These are phyloP conservation scores for Eulemur mongoz DNA, from an alignment of 2,797 vertebrate genomes.

Conservation along the genomic window DNA sequence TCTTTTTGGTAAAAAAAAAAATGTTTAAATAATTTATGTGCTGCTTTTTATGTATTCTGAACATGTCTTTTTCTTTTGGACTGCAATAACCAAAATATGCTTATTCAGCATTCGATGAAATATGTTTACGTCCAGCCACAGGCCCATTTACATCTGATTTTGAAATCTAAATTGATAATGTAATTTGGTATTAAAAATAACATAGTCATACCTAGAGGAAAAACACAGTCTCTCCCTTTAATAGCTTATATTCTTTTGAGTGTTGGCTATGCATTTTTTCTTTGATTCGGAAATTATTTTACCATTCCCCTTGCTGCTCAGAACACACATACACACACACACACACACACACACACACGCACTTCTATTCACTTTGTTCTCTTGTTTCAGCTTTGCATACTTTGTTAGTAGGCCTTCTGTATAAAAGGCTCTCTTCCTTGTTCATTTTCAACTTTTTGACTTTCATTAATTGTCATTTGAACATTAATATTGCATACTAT, in stretches of 20 bases:
- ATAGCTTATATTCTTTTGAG: neutral
- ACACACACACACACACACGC: no score
- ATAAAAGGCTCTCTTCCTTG: neutral
- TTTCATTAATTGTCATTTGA: neutral
- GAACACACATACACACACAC: neutral
- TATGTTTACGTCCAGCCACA: constrained; percentile 40
- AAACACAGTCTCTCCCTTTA: constrained; percentile 8
- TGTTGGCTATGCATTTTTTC: neutral
- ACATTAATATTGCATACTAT: neutral
- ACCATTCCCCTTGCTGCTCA: neutral
- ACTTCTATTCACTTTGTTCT: neutral
- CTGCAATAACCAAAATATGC: constrained; percentile 6
- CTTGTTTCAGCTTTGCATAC: neutral
- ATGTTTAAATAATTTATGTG: neutral
- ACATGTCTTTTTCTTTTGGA: neutral
- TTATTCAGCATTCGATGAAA: constrained; percentile 46
- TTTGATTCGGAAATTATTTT: constrained; percentile 26
- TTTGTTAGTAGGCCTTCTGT: neutral
- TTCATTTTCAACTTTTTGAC: neutral
- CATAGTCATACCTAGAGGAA: neutral
- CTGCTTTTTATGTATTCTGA: constrained; percentile 60
- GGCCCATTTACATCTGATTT: constrained; percentile 68
- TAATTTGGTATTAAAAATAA: constrained; percentile 63
- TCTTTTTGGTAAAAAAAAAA: neutral
- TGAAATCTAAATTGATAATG: constrained; percentile 67